phyloP scores from a whole-genome alignment of 2,797 vertebrate genomes.

The Fratercula arctica region DNA sequence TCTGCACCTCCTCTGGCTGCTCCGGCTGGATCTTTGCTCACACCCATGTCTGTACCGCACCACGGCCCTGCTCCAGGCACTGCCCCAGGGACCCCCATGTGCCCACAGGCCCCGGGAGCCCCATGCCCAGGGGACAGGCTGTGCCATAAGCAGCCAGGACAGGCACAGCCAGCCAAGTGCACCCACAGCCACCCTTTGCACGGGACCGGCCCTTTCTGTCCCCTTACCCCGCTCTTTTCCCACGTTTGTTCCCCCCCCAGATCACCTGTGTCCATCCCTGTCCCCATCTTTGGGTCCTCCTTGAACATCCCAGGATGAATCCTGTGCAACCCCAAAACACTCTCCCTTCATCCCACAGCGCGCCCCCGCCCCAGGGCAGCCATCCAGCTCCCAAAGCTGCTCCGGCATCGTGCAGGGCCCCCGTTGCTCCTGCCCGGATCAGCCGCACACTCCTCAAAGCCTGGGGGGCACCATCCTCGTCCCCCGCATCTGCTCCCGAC shows the following conservation, averaged over 20 bases:
- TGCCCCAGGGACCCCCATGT: not conserved
- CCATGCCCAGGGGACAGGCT: not conserved
- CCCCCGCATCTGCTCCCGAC: accelerated
- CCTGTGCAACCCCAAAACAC: not conserved
- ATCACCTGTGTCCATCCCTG: not conserved
- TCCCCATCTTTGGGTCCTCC: no score
- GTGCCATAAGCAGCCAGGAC: not conserved
- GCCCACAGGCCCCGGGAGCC: not conserved
- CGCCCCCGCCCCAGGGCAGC: accelerated
- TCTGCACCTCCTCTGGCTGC: not conserved
- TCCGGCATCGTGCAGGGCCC: accelerated
- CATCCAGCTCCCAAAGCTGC: not conserved
- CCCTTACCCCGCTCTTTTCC: not conserved
- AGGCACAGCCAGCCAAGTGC: not conserved
- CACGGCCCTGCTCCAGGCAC: no score
- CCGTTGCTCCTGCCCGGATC: accelerated
- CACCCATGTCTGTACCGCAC: accelerated
- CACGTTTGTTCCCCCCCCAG: not conserved
- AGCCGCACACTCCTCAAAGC: not conserved
- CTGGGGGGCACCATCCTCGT: accelerated
- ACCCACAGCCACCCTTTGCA: not conserved
- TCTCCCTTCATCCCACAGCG: accelerated
- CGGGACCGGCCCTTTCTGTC: not conserved
- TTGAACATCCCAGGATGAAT: no score
- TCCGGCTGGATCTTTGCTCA: accelerated